phyloP scores from a whole-genome alignment of 2,113 vertebrate species.

The Orientallactaga bullata region DNA sequence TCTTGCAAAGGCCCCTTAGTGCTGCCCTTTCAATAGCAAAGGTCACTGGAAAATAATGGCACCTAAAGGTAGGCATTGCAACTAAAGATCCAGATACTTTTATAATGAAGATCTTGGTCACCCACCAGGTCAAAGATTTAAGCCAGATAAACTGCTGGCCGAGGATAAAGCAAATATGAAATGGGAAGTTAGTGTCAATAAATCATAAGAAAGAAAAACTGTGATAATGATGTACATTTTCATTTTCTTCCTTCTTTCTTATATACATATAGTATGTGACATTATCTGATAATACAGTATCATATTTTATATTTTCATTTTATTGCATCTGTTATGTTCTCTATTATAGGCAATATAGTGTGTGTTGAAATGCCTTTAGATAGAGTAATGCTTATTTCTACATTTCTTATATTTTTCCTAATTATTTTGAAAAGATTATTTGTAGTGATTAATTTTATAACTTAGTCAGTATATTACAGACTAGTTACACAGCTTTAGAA shows the following conservation, averaged over 20 bases:
- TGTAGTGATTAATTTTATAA: conserved; percentile 7
- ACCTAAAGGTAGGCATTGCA: neutral
- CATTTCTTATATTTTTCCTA: neutral
- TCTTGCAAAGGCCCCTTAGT: neutral
- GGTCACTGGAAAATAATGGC: neutral
- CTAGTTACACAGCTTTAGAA: neutral
- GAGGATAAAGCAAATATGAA: conserved; percentile 26
- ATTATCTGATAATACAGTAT: neutral
- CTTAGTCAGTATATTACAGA: conserved; percentile 7
- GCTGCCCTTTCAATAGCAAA: conserved; percentile 20
- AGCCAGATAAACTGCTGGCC: neutral
- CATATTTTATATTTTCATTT: neutral
- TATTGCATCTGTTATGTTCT: neutral
- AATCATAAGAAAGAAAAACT: conserved; percentile 20
- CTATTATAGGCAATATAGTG: neutral
- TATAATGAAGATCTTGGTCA: conserved; percentile 52
- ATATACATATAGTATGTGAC: neutral
- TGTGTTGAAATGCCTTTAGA: neutral
- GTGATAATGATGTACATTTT: neutral
- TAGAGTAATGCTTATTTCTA: neutral
- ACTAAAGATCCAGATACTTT: conserved; percentile 28
- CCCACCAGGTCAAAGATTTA: conserved; percentile 38
- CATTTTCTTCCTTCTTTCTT: conserved; percentile 9
- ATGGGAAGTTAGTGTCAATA: conserved; percentile 22
- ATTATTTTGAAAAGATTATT: conserved; percentile 28